Conservation (phyloP, 1,140 invertebrate genomes). For the Heliconius hermathena region DNA sequence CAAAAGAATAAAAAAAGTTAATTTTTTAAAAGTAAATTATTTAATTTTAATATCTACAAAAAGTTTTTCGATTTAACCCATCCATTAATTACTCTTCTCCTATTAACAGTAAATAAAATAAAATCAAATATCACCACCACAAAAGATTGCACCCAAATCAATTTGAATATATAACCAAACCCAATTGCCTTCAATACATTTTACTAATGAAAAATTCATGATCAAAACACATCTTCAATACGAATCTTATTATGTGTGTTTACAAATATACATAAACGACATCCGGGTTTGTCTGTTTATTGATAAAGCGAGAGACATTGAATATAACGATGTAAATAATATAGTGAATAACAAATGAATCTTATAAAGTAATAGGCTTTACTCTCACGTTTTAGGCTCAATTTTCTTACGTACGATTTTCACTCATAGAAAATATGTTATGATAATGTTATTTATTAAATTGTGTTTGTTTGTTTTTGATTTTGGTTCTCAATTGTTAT, state of each 20-base stretch:
- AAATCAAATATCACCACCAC: neutral
- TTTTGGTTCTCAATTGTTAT: neutral
- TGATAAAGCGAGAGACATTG: neutral
- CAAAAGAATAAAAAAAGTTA: too few relatives aligned
- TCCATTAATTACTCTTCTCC: neutral
- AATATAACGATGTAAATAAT: slow-evolving; percentile 10
- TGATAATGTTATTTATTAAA: neutral
- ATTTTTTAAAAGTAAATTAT: too few relatives aligned
- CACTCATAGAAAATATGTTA: neutral
- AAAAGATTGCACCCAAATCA: neutral
- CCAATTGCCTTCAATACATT: neutral
- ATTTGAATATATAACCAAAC: neutral
- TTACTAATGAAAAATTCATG: neutral
- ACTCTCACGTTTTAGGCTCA: slow-evolving; percentile 2
- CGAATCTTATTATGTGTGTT: neutral
- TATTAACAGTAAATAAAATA: neutral
- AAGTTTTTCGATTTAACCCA: too few relatives aligned
- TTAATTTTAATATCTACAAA: too few relatives aligned
- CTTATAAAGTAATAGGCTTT: slow-evolving; percentile 11
- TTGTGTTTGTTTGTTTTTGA: neutral
- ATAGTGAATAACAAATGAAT: slow-evolving; percentile 10
- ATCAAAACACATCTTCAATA: neutral
- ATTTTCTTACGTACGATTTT: neutral
- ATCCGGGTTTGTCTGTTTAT: neutral
- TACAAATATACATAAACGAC: neutral